Evolutionary conservation across 1,140 invertebrate genomes (phyloP), one percentile per base, ranked within the genome.

Genomic region (Idris sp.): DNA sequence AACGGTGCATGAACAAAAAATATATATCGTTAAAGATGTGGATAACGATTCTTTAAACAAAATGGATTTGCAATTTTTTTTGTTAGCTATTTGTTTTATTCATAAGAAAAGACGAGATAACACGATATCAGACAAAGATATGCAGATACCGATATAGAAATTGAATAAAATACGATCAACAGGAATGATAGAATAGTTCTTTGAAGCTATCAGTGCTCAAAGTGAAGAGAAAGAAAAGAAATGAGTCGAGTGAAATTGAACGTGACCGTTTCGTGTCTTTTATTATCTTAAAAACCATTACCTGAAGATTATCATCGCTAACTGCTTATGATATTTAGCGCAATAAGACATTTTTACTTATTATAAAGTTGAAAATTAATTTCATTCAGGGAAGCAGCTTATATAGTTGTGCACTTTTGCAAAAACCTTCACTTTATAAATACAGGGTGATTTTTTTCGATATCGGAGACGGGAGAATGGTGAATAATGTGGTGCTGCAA

Each of bases 141-240:
- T 74, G 72, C 43, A 74, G 56, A 74, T 74, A 62, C 48, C 56
- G 59, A 74, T 74, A 74, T 74, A 68, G 56, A 74, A 74, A 68
- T 68, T 62, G 53, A 68, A 56, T 74, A 56, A 68, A 74, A 74
- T 62, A 46, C 56, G 56, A 74, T 74, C 72, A 74, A 74, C 72
- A 68, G 68, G 62, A 74, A 74, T 74, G 62, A 62, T 74, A 67
- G 43, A 62, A 62, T 48, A 41, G 28, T 62, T 62, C 72, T 74
- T 74, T 74, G 62, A 74, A 49, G 62, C 16, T 67, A 74, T 67
- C 41, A 28, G 56, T 56, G 61, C 62, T 74, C 72, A 67, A 74
- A 59, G 69, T 46, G 31, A n/a, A n/a, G n/a, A n/a, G 31, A 40
- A 65, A 43, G 38, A 56, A 67, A 62, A 48, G 61, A 67, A 67